Percentiles rank a stretch among this genome's conserved stretches.
These are phyloP conservation scores for Zhuqinia jingwanae DNA, from an alignment of 2,888 invertebrate species.

Conservation along the genomic window DNA sequence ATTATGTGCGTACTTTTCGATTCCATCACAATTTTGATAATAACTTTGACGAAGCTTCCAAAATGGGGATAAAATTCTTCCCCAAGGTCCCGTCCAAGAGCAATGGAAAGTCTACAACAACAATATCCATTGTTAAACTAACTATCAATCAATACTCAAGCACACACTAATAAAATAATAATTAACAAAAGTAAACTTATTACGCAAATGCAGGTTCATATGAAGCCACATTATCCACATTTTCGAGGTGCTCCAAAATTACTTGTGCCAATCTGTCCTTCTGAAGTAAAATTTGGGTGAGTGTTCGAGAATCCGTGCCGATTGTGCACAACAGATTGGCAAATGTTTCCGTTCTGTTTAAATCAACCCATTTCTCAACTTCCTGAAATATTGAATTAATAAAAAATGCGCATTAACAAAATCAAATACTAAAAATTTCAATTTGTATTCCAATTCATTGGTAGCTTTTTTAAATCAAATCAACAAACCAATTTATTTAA, in stretches of 20 bases:
- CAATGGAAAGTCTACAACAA: slow-evolving; percentile 87
- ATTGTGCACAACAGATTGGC: slow-evolving; percentile 89
- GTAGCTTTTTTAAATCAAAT: background rate
- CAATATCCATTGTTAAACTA: background rate
- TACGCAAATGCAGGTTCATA: slow-evolving; percentile 76
- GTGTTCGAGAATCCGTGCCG: slow-evolving; percentile 86
- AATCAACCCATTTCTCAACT: slow-evolving; percentile 92
- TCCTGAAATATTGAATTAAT: slow-evolving; percentile 82
- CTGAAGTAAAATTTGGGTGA: slow-evolving; percentile 91
- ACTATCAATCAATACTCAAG: too few species aligned
- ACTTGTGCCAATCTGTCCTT: slow-evolving; percentile 89
- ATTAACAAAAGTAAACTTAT: background rate
- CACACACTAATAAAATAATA: too few species aligned
- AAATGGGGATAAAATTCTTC: slow-evolving; percentile 95
- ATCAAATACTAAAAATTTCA: background rate
- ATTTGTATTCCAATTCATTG: background rate
- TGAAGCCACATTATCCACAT: slow-evolving; percentile 66
- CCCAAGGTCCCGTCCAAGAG: slow-evolving; percentile 92
- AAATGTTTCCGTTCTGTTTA: slow-evolving; percentile 93
- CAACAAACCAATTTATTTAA: too few species aligned
- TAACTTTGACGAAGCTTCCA: slow-evolving; percentile 86
- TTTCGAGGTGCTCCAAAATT: slow-evolving; percentile 86
- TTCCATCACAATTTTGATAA: slow-evolving; percentile 86
- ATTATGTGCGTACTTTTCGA: slow-evolving; percentile 91
- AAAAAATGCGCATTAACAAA: background rate